Percentiles rank a stretch among this genome's conserved stretches.
These are phyloP conservation scores for Typhlichthys subterraneus DNA, from an alignment of 2,797 vertebrate genomes.

Conservation along the genomic window DNA sequence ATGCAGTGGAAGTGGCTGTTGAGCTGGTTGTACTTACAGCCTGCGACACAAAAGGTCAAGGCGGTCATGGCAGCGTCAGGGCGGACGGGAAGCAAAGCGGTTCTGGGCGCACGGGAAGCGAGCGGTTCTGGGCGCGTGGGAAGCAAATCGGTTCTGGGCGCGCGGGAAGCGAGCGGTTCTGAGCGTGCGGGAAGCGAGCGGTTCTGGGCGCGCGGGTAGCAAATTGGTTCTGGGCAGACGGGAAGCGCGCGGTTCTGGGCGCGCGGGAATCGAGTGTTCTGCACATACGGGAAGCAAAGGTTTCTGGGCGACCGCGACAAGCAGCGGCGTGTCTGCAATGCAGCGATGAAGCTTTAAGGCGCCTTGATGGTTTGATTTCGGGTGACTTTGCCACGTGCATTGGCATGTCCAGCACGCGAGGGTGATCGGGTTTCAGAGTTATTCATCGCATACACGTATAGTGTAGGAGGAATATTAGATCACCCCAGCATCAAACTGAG, in stretches of 20 bases:
- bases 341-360: no score
- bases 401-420: conserved; percentile 50
- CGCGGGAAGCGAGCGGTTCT: not conserved
- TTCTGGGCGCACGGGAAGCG: no score
- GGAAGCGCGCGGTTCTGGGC: not conserved
- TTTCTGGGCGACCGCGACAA: no score
- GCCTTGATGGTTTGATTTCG: not conserved
- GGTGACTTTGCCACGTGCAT: not conserved
- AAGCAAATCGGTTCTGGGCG: no score
- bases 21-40: conserved; percentile 99
- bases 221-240: no score
- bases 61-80: no score
- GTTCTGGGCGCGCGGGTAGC: no score
- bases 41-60: conserved; percentile 59
- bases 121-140: no score
- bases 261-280: not conserved
- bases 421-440: conserved; percentile 69
- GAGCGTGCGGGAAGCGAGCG: not conserved
- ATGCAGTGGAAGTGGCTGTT: conserved; percentile 99
- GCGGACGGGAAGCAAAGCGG: not conserved
- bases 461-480: conserved; percentile 79
- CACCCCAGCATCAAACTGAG: conserved; percentile 79
- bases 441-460: conserved; percentile 65
- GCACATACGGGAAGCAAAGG: no score
- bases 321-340: no score